A percentile compares a stretch with the other conserved stretches of the same genome.
Evolutionary conservation across 2,888 invertebrate species (phyloP).

Genomic region (Campoplex nolae): DNA sequence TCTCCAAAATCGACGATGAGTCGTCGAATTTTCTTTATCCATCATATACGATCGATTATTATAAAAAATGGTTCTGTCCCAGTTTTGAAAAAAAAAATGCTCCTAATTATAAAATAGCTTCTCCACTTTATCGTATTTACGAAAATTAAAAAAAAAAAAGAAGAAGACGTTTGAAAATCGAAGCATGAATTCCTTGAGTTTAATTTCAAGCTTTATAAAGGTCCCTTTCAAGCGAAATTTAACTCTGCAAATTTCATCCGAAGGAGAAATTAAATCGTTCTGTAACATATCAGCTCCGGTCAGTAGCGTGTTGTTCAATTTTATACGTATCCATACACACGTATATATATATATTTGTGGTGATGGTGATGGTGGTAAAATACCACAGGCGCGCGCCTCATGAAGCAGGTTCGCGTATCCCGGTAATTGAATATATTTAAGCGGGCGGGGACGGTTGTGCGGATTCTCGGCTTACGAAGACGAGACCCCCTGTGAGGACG

Average conservation of each 20-base stretch:
- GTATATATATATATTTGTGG: not conserved
- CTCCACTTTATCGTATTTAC: not conserved
- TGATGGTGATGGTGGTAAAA: conserved; percentile 26
- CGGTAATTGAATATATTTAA: conserved; percentile 82
- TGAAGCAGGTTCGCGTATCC: conserved; percentile 66
- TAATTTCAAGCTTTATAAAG: not conserved
- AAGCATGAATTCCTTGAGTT: not conserved
- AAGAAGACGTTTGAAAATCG: not conserved
- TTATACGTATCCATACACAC: not conserved
- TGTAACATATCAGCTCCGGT: conserved; percentile 33
- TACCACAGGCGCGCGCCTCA: conserved; percentile 52
- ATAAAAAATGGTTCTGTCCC: not conserved
- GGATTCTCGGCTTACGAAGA: conserved; percentile 83
- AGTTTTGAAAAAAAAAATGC: not conserved
- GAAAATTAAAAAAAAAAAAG: not conserved
- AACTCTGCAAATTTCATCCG: not conserved
- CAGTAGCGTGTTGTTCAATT: conserved; percentile 33
- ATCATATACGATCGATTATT: not conserved
- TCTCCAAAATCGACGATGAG: conserved; percentile 9
- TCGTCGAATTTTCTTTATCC: not conserved
- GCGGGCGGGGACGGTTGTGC: conserved; percentile 82
- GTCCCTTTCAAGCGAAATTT: conserved; percentile 15
- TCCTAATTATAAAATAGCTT: not conserved
- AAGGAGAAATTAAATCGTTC: conserved; percentile 23
- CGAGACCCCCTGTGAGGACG: conserved; percentile 47